These are phyloP conservation scores for Okapia johnstoni DNA, from an alignment of 2,113 vertebrate genomes.

Conservation along the genomic window DNA sequence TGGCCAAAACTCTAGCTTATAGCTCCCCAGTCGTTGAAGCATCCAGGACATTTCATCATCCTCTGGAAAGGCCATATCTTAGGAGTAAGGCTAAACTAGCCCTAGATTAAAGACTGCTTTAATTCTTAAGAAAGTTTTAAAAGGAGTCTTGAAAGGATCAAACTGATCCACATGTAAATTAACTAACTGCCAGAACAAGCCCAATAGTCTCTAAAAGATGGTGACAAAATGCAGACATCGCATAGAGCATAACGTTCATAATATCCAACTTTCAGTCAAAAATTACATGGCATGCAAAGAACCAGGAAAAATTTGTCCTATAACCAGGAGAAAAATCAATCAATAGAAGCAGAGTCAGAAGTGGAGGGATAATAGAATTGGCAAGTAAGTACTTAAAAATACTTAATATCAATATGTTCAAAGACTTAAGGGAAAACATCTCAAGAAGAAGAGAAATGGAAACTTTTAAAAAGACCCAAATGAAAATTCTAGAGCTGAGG, in stretches of 20 bases:
- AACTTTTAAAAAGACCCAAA: conserved; percentile 9
- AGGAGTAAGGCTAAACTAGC: not conserved
- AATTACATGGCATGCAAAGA: not conserved
- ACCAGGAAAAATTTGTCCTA: not conserved
- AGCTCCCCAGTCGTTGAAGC: not conserved
- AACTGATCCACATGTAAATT: not conserved
- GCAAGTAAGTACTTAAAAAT: not conserved
- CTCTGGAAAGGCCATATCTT: not conserved
- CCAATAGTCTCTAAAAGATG: not conserved
- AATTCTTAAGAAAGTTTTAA: not conserved
- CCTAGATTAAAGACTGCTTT: not conserved
- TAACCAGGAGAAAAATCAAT: not conserved
- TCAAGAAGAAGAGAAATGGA: conserved; percentile 30
- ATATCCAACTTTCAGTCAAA: not conserved
- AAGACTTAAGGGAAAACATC: not conserved
- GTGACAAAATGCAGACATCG: not conserved
- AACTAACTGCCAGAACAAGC: not conserved
- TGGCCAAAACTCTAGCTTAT: not conserved
- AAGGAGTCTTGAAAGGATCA: not conserved
- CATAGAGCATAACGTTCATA: not conserved
- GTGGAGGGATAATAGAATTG: not conserved
- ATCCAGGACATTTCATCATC: not conserved
- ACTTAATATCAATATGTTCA: not conserved
- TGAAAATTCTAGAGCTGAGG: conserved; percentile 29
- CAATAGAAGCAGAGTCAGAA: not conserved